A percentile compares a stretch with the other conserved stretches of the same genome.
These are phyloP conservation scores for Mimas tiliae DNA, from an alignment of 2,888 invertebrate species.

Conservation along the genomic window DNA sequence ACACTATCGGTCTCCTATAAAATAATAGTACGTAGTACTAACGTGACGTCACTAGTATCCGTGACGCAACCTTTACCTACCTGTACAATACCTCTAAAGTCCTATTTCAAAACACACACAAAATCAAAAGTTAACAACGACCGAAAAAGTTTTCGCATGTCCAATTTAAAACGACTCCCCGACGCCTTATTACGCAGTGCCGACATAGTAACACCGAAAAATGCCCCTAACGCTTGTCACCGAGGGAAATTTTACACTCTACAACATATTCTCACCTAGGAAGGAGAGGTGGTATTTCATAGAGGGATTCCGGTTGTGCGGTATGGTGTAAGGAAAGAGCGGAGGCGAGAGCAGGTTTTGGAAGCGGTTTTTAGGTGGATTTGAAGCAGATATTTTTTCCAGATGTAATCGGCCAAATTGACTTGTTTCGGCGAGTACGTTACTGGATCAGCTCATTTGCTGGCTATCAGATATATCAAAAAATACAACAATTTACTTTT, in stretches of 20 bases:
- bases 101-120: neutral
- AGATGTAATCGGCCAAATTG: no score
- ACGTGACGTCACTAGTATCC: no score
- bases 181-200: constrained; percentile 49
- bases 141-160: constrained; percentile 18
- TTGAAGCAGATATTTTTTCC: no score
- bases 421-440: no score
- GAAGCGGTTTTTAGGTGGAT: neutral
- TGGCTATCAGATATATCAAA: no score
- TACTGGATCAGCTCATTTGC: no score
- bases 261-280: constrained; percentile 69
- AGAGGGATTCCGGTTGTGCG: constrained; percentile 56
- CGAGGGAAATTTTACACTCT: constrained; percentile 70
- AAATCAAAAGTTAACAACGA: constrained; percentile 21
- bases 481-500: no score
- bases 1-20: no score
- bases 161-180: constrained; percentile 37
- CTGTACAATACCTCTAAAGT: neutral
- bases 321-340: constrained; percentile 19
- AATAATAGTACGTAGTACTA: no score
- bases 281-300: constrained; percentile 65
- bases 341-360: constrained; percentile 25
- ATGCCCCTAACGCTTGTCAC: constrained; percentile 61
- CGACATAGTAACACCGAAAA: constrained; percentile 64
- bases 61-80: no score